A percentile compares a stretch with the other conserved stretches of the same genome.
phyloP scores from a whole-genome alignment of 1,140 invertebrate species.

The Bradynema listronoti region DNA sequence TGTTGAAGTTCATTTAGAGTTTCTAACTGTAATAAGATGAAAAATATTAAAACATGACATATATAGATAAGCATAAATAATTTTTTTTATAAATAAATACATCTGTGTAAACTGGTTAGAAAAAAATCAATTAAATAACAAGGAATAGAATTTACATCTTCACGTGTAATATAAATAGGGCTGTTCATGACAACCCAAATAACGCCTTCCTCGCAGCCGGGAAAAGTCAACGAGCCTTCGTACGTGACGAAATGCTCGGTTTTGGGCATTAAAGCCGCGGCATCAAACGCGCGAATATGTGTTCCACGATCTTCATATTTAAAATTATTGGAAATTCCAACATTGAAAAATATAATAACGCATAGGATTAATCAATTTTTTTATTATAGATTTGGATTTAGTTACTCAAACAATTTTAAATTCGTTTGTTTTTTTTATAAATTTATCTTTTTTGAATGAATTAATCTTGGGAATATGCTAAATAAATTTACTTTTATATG shows the following conservation, averaged over 20 bases:
- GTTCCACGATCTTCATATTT: slow-evolving; percentile 40
- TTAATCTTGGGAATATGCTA: background rate
- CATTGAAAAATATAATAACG: background rate
- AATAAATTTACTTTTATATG: slow-evolving; percentile 48
- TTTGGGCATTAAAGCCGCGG: slow-evolving; percentile 72
- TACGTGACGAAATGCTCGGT: slow-evolving; percentile 91
- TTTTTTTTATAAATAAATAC: background rate
- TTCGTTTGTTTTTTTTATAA: background rate
- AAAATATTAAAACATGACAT: slow-evolving; percentile 8
- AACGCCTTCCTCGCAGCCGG: slow-evolving; percentile 63
- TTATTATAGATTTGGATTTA: too few relatives aligned
- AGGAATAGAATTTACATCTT: slow-evolving; percentile 45
- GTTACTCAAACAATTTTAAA: slow-evolving; percentile 2
- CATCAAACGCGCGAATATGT: slow-evolving; percentile 37
- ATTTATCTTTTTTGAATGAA: background rate
- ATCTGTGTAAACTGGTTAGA: too few relatives aligned
- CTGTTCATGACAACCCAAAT: slow-evolving; percentile 93
- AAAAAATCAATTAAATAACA: too few relatives aligned
- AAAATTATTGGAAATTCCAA: slow-evolving; percentile 13
- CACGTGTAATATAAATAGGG: slow-evolving; percentile 70
- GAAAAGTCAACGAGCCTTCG: slow-evolving; percentile 87
- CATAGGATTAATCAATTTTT: slow-evolving; percentile 1
- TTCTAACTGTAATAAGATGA: slow-evolving; percentile 67
- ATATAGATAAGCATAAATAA: background rate
- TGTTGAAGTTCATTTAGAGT: slow-evolving; percentile 77